Evolutionary conservation across 2,888 invertebrate species (phyloP), one percentile per base, ranked within the genome.

Genomic region (Ephialtes manifestator): DNA sequence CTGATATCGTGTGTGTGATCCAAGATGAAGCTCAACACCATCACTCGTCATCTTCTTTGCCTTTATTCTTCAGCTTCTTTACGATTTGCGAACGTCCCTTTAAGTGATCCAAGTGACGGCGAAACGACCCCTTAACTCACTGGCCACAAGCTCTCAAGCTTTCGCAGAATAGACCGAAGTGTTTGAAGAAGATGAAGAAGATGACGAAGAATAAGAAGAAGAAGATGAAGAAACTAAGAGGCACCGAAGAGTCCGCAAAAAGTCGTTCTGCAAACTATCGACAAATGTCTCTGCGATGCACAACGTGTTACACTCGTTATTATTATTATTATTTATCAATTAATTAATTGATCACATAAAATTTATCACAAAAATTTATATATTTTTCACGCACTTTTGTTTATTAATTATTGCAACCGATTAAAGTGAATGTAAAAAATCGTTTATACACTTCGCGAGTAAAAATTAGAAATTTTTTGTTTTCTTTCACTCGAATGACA

Each of bases 91-190:
- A 78, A 78, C 8, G 51, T 58, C 31, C 58, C 18, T 48, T 28
- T 13, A 60, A 79, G 78, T 78, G 78, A 71, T 78, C 58, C 53
- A 39, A 83, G 74, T 58, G 75, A 80, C 68, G 35, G 70, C 20
- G 39, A 68, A 75, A 60, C 74, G n/a, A 13, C 75, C 75, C 68
- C 75, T 80, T 43, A 46, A 76, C 63, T 77, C 77, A 48, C n/a
- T 4, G 13, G 65, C 13, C 18, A 10, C 46, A 18, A 55, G 35
- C 24, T 15, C 68, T 68, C 53, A 60, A 68, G 79, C 60, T 63
- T 60, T 81, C 67, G 71, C 58, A 35, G 67, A 65, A 67, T 10
- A 18, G 39, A 13, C 60, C 7, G n/a, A 39, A 43, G 39, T 39
- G 65, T 10, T 39, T 35, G 51, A 76, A 46, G 58, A 35, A 31